These are phyloP conservation scores for Parasteatoda tepidariorum DNA, from an alignment of 1,140 invertebrate species.

Conservation along the genomic window DNA sequence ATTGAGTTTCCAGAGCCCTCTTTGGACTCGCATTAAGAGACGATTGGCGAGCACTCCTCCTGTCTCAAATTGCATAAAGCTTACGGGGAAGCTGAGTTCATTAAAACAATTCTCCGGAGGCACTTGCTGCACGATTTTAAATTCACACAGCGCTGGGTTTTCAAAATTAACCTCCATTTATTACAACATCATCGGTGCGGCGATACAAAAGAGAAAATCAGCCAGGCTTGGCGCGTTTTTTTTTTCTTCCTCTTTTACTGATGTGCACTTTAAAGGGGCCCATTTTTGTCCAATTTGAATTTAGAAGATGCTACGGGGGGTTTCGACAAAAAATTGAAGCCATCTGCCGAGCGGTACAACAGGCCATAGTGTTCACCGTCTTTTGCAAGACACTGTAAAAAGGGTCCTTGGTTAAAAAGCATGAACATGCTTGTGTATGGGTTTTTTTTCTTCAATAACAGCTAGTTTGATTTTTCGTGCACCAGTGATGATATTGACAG, in stretches of 20 bases:
- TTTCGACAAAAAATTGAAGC: slow-evolving; percentile 3
- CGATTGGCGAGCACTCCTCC: too few species aligned
- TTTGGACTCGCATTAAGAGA: too few species aligned
- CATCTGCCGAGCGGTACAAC: slow-evolving; percentile 35
- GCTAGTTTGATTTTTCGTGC: neutral
- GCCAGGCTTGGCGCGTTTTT: slow-evolving; percentile 25
- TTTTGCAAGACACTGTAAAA: too few species aligned
- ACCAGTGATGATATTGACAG: neutral
- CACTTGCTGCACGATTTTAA: neutral
- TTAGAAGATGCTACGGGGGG: slow-evolving; percentile 17
- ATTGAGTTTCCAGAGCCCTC: too few species aligned
- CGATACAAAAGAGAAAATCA: slow-evolving; percentile 14
- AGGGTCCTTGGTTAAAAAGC: too few species aligned
- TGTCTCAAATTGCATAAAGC: slow-evolving; percentile 4
- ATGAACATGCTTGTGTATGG: too few species aligned
- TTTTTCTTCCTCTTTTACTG: neutral
- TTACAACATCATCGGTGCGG: neutral
- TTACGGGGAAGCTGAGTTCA: neutral
- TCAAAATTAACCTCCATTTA: slow-evolving; percentile 58
- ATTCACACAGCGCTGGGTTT: slow-evolving; percentile 2
- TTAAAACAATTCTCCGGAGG: slow-evolving; percentile 34
- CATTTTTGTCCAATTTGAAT: slow-evolving; percentile 55
- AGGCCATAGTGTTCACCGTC: too few species aligned
- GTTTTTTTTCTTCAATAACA: too few species aligned
- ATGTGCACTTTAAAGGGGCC: slow-evolving; percentile 44